Base-by-base conservation (phyloP, 1,140 invertebrate species). In the Megathymus violae region DNA sequence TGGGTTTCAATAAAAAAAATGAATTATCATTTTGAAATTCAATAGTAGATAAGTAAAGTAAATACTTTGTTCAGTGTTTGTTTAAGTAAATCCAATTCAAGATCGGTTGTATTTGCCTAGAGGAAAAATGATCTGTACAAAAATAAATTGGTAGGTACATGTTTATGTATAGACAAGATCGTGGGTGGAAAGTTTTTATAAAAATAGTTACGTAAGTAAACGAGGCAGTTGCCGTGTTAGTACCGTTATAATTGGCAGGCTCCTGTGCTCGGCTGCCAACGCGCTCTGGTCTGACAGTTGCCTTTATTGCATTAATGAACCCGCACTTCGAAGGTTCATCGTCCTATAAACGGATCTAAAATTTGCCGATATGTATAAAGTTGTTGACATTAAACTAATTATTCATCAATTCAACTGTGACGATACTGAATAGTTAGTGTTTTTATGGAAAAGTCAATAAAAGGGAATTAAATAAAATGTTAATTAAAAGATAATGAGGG, bases 241-340 rank as follows among this genome's bases (percentile, higher is more conserved):
- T 80, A 67, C 78, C 71, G 78, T 78, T 80, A 76, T 78, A 80
- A 80, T 76, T 72, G 75, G 69, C 69, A 70, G 56, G 66, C 78
- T 70, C 75, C 68, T 63, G 69, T 66, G 60, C 65, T 71, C 63
- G 34, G 11, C 38, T 59, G 64, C 52, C 68, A 71, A 56, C 46
- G 63, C 78, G 68, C 63, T 59, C 41, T 67, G 69, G 67, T 64
- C 59, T 69, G 73, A 62, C 74, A 64, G 74, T 73, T 82, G 73
- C 74, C 78, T 76, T 80, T 78, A 73, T 78, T 81, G 80, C 78
- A 85, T 81, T 82, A 87, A 84, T 82, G 81, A 80, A 77, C 76
- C 76, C 78, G 80, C 78, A 85, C 83, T 68, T 76, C 69, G 66
- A 74, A 72, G 69, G 76, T 74, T 86, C 81, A 78, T 79, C 75